These are phyloP conservation scores for Galago senegalensis DNA, from an alignment of 2,797 vertebrate genomes.

Conservation along the genomic window DNA sequence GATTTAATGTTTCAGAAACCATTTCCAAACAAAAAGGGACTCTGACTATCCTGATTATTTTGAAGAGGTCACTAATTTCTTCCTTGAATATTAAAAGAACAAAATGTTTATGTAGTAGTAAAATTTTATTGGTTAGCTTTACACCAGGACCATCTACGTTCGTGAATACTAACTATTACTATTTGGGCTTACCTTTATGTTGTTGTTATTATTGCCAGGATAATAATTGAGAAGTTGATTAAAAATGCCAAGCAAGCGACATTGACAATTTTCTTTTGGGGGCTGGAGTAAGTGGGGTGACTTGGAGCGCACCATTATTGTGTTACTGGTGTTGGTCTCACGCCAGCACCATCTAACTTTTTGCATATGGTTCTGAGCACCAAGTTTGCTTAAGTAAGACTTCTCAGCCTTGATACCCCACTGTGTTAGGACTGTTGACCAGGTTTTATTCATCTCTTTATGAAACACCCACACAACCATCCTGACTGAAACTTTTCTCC, in stretches of 20 bases:
- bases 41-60: conserved; percentile 57
- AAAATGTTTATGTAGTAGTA: conserved; percentile 54
- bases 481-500: conserved; percentile 47
- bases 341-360: conserved; percentile 51
- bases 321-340: conserved; percentile 10
- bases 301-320: background rate
- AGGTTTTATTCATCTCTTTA: conserved; percentile 69
- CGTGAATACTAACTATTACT: background rate
- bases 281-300: background rate
- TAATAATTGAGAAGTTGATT: conserved; percentile 63
- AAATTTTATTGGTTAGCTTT: conserved; percentile 39
- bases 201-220: background rate
- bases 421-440: background rate
- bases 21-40: conserved; percentile 49
- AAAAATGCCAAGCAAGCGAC: conserved; percentile 64
- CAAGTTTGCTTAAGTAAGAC: background rate
- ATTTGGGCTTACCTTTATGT: conserved; percentile 34
- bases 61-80: conserved; percentile 62
- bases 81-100: conserved; percentile 64
- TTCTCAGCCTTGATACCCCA: conserved; percentile 26
- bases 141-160: conserved; percentile 15
- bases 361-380: background rate
- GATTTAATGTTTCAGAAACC: conserved; percentile 41
- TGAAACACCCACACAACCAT: conserved; percentile 65
- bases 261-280: background rate